These are phyloP conservation scores for Crypturellus undulatus DNA, from an alignment of 2,113 vertebrate species.

Conservation along the genomic window DNA sequence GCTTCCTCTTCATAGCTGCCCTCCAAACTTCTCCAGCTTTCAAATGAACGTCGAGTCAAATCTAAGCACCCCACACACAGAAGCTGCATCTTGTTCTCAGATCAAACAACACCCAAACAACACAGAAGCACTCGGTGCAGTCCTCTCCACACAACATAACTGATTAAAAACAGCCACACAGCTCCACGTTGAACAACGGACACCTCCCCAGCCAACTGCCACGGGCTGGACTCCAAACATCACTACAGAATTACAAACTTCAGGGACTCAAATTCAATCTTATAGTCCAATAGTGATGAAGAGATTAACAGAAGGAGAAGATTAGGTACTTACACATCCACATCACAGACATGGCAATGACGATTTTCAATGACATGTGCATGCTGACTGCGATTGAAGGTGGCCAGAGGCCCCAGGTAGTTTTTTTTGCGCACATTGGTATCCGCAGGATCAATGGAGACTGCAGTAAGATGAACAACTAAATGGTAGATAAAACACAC, in stretches of 20 bases:
- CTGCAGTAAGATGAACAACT: constrained; percentile 89
- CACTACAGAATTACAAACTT: not conserved
- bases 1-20: not conserved
- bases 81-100: not conserved
- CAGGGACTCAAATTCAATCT: not conserved
- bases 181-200: not conserved
- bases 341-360: constrained; percentile 96
- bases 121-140: not conserved
- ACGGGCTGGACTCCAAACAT: not conserved
- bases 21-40: not conserved
- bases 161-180: not conserved
- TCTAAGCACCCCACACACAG: not conserved
- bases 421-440: constrained; percentile 87
- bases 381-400: constrained; percentile 89
- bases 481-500: constrained; percentile 88
- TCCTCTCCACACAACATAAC: not conserved
- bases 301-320: not conserved
- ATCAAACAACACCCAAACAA: not conserved
- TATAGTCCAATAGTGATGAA: not conserved
- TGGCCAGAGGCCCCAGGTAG: constrained; percentile 83
- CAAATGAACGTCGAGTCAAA: not conserved
- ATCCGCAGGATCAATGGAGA: constrained; percentile 94
- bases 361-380: constrained; percentile 96
- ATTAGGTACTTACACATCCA: constrained; percentile 91
- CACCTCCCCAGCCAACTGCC: not conserved